Evolutionary conservation across 2,113 vertebrate genomes (phyloP).

Genomic region (Motacilla alba): DNA sequence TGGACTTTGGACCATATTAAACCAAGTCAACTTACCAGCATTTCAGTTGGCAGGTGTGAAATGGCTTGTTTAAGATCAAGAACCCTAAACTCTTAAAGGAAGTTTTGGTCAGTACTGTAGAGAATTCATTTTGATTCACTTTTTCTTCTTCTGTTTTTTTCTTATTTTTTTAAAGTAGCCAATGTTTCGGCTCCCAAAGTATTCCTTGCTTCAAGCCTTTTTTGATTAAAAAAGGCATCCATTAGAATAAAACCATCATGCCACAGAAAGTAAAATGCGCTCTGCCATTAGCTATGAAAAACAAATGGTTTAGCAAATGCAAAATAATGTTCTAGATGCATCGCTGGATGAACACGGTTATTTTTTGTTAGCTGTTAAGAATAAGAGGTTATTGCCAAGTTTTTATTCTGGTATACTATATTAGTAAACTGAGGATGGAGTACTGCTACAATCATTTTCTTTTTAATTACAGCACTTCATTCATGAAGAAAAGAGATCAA

Average conservation of each 20-base stretch:
- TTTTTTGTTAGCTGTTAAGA: conserved; percentile 68
- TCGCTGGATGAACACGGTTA: conserved; percentile 68
- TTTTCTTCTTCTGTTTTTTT: background rate
- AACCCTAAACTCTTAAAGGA: conserved; percentile 55
- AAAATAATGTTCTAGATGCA: conserved; percentile 60
- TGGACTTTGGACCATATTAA: conserved; percentile 66
- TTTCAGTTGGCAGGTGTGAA: conserved; percentile 69
- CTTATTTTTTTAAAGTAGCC: background rate
- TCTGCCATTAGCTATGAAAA: conserved; percentile 62
- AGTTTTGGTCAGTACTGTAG: conserved; percentile 78
- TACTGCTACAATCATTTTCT: conserved; percentile 68
- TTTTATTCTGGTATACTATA: conserved; percentile 72
- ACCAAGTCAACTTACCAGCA: conserved; percentile 69
- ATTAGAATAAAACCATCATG: background rate
- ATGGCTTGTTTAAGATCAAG: conserved; percentile 59
- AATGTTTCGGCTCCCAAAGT: conserved; percentile 51
- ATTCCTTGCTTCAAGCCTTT: conserved; percentile 61
- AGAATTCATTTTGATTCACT: conserved; percentile 37
- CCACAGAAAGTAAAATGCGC: conserved; percentile 38
- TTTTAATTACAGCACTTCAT: conserved; percentile 71
- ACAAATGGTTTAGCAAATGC: conserved; percentile 65
- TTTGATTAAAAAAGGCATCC: conserved; percentile 49
- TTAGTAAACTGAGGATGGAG: conserved; percentile 72
- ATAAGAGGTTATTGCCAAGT: conserved; percentile 70
- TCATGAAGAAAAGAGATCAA: conserved; percentile 58